Evolutionary conservation across 2,113 vertebrate species (phyloP).

Genomic region (Leucopsar rothschildi): DNA sequence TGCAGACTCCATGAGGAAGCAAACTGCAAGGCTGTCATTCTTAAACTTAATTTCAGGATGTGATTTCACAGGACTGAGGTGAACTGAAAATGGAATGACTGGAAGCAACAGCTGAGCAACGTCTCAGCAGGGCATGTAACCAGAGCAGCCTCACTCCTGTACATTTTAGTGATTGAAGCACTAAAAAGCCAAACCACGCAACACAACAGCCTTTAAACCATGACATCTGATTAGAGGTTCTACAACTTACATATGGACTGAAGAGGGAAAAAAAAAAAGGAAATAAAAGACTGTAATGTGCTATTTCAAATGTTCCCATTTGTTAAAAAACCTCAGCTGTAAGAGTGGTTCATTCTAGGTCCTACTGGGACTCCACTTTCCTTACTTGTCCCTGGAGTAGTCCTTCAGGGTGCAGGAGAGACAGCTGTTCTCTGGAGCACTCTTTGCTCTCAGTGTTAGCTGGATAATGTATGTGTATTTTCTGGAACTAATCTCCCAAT

Average conservation of each 20-base stretch:
- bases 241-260: background rate
- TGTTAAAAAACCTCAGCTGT: background rate
- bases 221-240: background rate
- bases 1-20: background rate
- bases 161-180: background rate
- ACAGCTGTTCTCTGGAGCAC: background rate
- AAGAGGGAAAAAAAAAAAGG: background rate
- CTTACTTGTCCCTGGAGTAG: background rate
- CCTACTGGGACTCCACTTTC: background rate
- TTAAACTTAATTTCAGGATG: background rate
- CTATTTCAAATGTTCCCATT: background rate
- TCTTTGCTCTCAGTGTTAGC: background rate
- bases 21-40: background rate
- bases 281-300: background rate
- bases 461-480: background rate
- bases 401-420: background rate
- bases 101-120: background rate
- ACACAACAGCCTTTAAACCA: background rate
- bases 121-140: background rate
- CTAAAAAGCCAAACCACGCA: background rate
- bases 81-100: background rate
- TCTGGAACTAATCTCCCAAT: constrained; percentile 34
- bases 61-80: background rate
- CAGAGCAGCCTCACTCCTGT: background rate
- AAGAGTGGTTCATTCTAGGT: background rate